Conservation (phyloP, 2,888 invertebrate species). For the Leptopilina drosophilae region DNA sequence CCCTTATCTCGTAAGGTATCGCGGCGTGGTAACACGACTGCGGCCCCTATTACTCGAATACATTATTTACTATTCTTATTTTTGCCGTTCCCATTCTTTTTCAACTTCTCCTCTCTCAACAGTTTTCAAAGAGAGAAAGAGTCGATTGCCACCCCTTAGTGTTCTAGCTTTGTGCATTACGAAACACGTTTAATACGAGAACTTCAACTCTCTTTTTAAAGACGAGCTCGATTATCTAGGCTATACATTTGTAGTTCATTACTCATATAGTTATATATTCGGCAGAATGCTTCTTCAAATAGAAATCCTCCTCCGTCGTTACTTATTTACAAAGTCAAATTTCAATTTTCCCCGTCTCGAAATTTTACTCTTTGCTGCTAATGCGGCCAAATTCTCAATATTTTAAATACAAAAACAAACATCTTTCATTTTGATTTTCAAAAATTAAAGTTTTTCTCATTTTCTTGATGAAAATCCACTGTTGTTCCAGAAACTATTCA, state of each 20-base stretch:
- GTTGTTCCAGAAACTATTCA: too few species aligned
- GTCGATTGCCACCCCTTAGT: constrained; percentile 53
- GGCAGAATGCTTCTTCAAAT: not conserved
- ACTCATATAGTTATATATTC: not conserved
- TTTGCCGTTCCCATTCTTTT: constrained; percentile 59
- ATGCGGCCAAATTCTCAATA: too few species aligned
- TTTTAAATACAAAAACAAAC: too few species aligned
- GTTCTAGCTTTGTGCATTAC: constrained; percentile 51
- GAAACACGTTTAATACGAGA: constrained; percentile 49
- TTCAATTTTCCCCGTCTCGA: too few species aligned
- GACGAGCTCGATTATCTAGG: constrained; percentile 20
- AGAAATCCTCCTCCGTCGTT: not conserved
- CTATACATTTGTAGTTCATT: constrained; percentile 5
- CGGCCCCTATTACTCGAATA: constrained; percentile 65
- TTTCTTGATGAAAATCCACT: too few species aligned
- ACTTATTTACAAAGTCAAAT: not conserved
- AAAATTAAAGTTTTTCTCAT: too few species aligned
- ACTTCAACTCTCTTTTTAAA: constrained; percentile 5
- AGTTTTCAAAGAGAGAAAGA: constrained; percentile 54
- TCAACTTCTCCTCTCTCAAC: constrained; percentile 49
- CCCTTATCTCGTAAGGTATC: constrained; percentile 55
- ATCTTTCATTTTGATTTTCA: too few species aligned
- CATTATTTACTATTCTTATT: constrained; percentile 74
- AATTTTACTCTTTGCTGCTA: too few species aligned
- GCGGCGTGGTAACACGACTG: constrained; percentile 52